Evolutionary conservation across 92 coral and sea anemone species (phyloP).

Genomic region (Palythoa caribaeorum): DNA sequence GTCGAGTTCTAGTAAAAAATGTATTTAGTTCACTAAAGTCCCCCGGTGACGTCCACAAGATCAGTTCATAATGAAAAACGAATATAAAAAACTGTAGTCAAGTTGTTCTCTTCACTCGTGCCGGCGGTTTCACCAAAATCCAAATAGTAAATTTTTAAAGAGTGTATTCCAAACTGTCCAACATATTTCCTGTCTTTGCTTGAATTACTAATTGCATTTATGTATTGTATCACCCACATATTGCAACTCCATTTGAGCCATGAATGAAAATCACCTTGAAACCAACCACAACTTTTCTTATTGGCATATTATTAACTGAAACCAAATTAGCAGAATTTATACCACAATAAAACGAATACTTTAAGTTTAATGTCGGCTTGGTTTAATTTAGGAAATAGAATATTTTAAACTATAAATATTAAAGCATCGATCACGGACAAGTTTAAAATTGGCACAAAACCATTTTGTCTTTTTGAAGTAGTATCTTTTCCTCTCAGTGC

Average conservation of each 20-base stretch:
- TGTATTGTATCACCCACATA: conserved; percentile 7
- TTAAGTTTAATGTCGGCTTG: background rate
- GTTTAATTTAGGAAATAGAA: background rate
- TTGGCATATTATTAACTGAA: background rate
- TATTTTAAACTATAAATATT: background rate
- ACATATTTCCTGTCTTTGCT: background rate
- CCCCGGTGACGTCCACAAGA: conserved; percentile 26
- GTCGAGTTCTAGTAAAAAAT: conserved; percentile 5
- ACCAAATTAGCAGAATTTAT: background rate
- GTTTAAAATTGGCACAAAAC: background rate
- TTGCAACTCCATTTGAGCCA: background rate
- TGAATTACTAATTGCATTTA: conserved; percentile 25
- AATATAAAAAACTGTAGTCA: conserved; percentile 8
- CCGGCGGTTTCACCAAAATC: background rate
- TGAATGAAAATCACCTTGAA: conserved; percentile 32
- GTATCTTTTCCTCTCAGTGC: background rate
- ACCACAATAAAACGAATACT: conserved; percentile 3
- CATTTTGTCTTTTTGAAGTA: no score
- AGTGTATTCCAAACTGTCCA: background rate
- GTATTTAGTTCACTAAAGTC: conserved; percentile 29
- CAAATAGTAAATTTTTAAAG: conserved; percentile 29
- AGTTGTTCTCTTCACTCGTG: conserved; percentile 3
- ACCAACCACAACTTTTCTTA: background rate
- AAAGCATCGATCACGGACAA: background rate
- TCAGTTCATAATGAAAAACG: conserved; percentile 6